Conservation (phyloP, 2,797 vertebrate species). For the Oreonectes daqikongensis region DNA sequence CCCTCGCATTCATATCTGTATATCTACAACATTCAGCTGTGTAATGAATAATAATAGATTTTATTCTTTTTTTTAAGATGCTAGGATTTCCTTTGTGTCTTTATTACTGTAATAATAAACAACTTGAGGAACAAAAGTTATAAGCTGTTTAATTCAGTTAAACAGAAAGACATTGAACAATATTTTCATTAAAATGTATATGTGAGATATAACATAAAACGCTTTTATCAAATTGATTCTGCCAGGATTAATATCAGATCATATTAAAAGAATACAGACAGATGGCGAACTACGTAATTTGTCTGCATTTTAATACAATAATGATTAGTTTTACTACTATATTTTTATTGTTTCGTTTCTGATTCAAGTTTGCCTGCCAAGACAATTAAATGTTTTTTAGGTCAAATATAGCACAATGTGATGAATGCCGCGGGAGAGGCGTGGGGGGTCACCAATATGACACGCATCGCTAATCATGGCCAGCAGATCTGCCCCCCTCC, state of each 20-base stretch:
- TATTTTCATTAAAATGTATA: background rate
- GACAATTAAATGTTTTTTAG: constrained; percentile 74
- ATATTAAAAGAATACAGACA: constrained; percentile 54
- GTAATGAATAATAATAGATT: constrained; percentile 6
- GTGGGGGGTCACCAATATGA: constrained; percentile 65
- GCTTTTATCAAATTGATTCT: constrained; percentile 50
- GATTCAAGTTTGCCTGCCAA: constrained; percentile 66
- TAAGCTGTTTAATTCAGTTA: background rate
- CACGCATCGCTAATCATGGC: constrained; percentile 70
- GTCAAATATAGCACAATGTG: constrained; percentile 72
- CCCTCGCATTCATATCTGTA: constrained; percentile 8
- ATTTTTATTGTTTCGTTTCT: constrained; percentile 29
- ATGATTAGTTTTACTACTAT: background rate
- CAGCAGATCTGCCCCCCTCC: constrained; percentile 49
- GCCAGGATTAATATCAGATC: constrained; percentile 82
- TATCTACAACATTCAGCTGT: background rate
- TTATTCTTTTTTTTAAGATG: too few species aligned
- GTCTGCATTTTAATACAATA: background rate
- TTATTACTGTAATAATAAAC: background rate
- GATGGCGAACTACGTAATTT: constrained; percentile 42
- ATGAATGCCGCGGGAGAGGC: constrained; percentile 73
- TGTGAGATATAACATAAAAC: background rate
- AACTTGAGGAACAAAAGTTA: background rate
- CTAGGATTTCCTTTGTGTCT: background rate
- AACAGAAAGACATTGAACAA: background rate